phyloP scores from a whole-genome alignment of 30 jellyfish, hydroid and myxozoan genomes.

The Catostylus mosaicus region DNA sequence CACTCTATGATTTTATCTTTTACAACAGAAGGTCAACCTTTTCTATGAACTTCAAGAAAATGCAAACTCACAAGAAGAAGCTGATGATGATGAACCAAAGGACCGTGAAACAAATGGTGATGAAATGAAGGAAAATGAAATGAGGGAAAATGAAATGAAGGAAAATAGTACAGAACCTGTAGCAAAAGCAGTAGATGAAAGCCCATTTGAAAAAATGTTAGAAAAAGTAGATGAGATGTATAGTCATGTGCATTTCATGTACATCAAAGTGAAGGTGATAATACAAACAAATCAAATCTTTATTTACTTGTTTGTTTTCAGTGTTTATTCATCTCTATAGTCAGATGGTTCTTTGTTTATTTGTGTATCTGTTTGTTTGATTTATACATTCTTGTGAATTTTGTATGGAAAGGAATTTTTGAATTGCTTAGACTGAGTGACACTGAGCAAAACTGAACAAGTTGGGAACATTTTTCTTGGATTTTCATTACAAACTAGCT shows the following conservation, averaged over 20 bases:
- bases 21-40: conserved; percentile 10
- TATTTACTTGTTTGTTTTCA: too few relatives aligned
- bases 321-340: too few relatives aligned
- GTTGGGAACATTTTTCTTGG: too few relatives aligned
- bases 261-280: conserved; percentile 17
- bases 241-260: not conserved
- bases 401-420: too few relatives aligned
- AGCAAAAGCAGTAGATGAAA: not conserved
- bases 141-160: too few relatives aligned
- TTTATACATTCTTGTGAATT: too few relatives aligned
- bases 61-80: not conserved
- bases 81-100: not conserved
- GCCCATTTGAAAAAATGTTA: not conserved
- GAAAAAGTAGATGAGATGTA: not conserved
- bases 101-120: not conserved
- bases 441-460: too few relatives aligned
- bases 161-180: conserved; percentile 1
- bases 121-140: not conserved
- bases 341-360: too few relatives aligned
- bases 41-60: conserved; percentile 20
- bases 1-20: not conserved
- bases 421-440: too few relatives aligned
- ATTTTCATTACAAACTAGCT: too few relatives aligned
- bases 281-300: too few relatives aligned
- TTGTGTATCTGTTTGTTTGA: too few relatives aligned